Conservation (phyloP, 2,888 invertebrate genomes). For the Hirtodrosophila trivittata region DNA sequence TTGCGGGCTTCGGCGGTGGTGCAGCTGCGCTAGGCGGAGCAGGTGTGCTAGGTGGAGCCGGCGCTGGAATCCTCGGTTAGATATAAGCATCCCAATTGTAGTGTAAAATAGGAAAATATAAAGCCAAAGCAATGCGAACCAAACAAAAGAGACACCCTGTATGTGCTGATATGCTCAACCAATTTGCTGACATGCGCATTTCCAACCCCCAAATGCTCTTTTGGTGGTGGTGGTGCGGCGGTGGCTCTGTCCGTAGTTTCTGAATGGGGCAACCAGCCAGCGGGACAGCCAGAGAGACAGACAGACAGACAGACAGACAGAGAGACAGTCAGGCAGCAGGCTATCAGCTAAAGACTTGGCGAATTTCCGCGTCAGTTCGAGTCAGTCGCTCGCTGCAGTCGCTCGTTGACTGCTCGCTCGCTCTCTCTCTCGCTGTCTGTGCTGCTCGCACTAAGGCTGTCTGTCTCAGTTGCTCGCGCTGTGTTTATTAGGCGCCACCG, state of each 20-base stretch:
- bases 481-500: constrained; percentile 8
- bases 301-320: constrained; percentile 25
- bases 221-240: constrained; percentile 23
- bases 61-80: constrained; percentile 30
- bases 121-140: constrained; percentile 19
- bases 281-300: constrained; percentile 27
- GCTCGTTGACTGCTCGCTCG: constrained; percentile 45
- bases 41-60: no score
- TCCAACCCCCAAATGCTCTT: constrained; percentile 54
- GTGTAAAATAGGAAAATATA: constrained; percentile 10
- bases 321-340: constrained; percentile 16
- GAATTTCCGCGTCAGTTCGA: constrained; percentile 46
- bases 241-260: constrained; percentile 16
- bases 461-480: background rate
- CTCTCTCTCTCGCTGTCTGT: constrained; percentile 16
- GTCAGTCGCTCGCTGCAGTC: constrained; percentile 65
- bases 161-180: constrained; percentile 38
- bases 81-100: background rate
- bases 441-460: background rate
- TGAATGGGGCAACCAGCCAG: constrained; percentile 42
- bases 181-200: constrained; percentile 79
- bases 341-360: background rate
- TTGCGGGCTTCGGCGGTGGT: constrained; percentile 33
- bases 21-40: constrained; percentile 50
- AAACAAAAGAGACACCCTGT: constrained; percentile 59